phyloP scores from a whole-genome alignment of 2,888 invertebrate genomes.

The Pachliopta kotzebuea region DNA sequence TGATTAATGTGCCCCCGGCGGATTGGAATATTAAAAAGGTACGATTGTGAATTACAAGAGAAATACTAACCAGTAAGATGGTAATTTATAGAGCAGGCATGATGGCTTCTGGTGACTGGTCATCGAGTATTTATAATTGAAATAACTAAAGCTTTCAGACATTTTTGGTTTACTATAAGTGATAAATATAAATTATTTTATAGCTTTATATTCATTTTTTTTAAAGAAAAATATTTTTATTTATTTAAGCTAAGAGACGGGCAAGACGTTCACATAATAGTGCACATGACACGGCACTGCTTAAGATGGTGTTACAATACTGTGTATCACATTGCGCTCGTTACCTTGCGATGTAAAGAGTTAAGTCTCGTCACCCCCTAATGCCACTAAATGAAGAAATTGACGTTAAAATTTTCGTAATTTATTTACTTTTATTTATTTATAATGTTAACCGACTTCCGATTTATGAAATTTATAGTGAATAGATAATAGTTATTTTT shows the following conservation, averaged over 20 bases:
- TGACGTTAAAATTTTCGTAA: no score
- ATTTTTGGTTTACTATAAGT: background rate
- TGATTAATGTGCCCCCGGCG: conserved; percentile 70
- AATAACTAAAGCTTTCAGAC: conserved; percentile 4
- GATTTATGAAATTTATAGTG: background rate
- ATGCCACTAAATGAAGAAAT: no score
- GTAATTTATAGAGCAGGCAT: conserved; percentile 64
- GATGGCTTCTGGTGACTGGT: conserved; percentile 36
- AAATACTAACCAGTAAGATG: conserved; percentile 66
- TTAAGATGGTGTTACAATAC: no score
- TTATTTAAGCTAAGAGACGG: no score
- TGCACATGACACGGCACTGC: no score
- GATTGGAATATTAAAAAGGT: conserved; percentile 63
- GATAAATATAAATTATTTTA: background rate
- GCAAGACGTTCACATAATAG: no score
- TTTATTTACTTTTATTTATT: background rate
- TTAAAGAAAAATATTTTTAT: background rate
- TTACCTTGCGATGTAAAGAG: no score
- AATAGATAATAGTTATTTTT: background rate
- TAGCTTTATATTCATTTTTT: background rate
- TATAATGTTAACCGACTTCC: background rate
- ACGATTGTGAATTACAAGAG: conserved; percentile 69
- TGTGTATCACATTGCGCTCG: no score
- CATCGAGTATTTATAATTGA: conserved; percentile 17
- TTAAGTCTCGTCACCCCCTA: no score